Base-by-base conservation (phyloP, 2,888 invertebrate species). In the Pseudococcus jackbeardsleyi region DNA sequence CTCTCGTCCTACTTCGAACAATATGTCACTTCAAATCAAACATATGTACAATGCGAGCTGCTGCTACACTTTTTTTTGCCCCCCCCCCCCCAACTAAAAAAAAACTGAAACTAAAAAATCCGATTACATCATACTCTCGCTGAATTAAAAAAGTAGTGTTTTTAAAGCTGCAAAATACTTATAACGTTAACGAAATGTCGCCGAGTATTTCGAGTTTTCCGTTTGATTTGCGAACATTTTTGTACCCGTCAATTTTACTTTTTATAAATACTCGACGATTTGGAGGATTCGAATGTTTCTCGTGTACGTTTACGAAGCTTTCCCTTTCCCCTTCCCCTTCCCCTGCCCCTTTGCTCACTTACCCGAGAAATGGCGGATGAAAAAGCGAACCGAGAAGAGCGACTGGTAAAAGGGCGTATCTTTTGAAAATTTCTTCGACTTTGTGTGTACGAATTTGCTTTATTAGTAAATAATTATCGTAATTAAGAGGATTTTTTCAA, bases 141-240 rank as follows among this genome's bases (percentile, higher is more conserved):
- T 33, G 59, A 59, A 59, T 59, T 59, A 59, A 59, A 19, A 59
- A 59, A 59, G 7, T 19, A 59, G 3, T 7, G 19, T 19, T 19
- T 59, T 19, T 59, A 59, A 59, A 59, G 19, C 59, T 59, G 59
- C 19, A 59, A 50, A 50, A 33, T 33, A 33, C 26, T 33, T 33
- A 50, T 50, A 50, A 59, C 19, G 19, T 59, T 59, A 59, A 59
- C 19, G 59, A 19, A 59, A 59, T 59, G 59, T 59, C 59, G 59
- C 6, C 59, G 7, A 59, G 11, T 59, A 19, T 59, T 59, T 59
- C 19, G 59, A 59, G 59, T 0, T 59, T 59, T 59, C 11, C 59
- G 59, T 59, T 59, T 59, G 59, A 59, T 59, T 59, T 59, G 59
- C 59, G 59, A 59, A 59, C n/a, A 59, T 59, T 59, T 59, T 59